A percentile compares a stretch with the other conserved stretches of the same genome.
phyloP scores from a whole-genome alignment of 2,888 invertebrate species.

The Polydrusus cervinus region DNA sequence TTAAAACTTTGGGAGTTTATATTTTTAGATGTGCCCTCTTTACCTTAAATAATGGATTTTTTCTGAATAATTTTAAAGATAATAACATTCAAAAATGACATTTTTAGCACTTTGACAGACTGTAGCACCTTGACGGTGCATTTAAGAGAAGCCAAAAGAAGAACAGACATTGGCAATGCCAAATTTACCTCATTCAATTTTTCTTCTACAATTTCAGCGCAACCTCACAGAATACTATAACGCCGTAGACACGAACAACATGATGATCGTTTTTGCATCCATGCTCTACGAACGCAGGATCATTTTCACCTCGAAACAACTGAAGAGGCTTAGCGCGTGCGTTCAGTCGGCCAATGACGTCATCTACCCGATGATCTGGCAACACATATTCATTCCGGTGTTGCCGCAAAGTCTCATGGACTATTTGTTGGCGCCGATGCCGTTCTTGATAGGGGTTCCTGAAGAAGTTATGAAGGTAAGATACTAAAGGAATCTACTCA shows the following conservation, averaged over 20 bases:
- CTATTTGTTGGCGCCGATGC: conserved; percentile 96
- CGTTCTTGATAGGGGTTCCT: conserved; percentile 97
- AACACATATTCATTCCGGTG: conserved; percentile 98
- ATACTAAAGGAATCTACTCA: neutral
- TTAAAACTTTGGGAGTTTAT: too few relatives aligned
- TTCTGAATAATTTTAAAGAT: too few relatives aligned
- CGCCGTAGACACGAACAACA: conserved; percentile 94
- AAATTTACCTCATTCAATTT: neutral
- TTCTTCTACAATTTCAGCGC: conserved; percentile 77
- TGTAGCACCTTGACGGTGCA: too few relatives aligned
- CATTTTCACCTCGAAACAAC: conserved; percentile 91
- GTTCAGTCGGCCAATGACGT: conserved; percentile 95
- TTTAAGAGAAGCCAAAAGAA: too few relatives aligned
- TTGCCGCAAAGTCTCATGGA: conserved; percentile 92
- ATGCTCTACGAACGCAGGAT: conserved; percentile 95
- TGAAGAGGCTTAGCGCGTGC: conserved; percentile 92
- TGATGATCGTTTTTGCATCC: conserved; percentile 97
- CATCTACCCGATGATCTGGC: conserved; percentile 99
- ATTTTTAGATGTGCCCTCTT: too few relatives aligned
- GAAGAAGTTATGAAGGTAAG: conserved; percentile 85
- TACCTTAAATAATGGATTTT: too few relatives aligned
- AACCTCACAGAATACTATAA: conserved; percentile 98
- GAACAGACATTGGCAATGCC: too few relatives aligned
- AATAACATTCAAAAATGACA: too few relatives aligned
- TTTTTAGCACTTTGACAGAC: too few relatives aligned